Evolutionary conservation across 2,113 vertebrate species (phyloP), one percentile per base, ranked within the genome.

Genomic region (Burhinus bistriatus): DNA sequence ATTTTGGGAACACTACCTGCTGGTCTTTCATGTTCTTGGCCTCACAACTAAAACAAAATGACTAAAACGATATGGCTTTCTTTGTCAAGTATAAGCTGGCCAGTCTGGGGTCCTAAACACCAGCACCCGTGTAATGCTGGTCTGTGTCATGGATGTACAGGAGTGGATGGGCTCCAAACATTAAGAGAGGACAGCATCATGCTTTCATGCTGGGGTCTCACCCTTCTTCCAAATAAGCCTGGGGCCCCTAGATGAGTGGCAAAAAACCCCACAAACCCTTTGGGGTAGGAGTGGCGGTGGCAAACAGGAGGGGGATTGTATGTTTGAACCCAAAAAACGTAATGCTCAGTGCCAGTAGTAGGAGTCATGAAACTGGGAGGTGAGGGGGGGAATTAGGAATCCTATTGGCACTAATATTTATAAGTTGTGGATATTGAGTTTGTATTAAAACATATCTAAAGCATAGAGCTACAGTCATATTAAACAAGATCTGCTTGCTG

Each of bases 61-160:
- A 88, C 18, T 64, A 16, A 64, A 80, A 85, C 29, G 47, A 45
- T 19, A 9, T 0, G 5, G 20, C 26, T 82, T 82, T n/a, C 40
- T 58, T 26, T 82, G 15, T 42, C 36, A 69, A 38, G 16, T 11
- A 27, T 5, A 36, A 71, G 19, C 62, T 86, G 51, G 14, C 26
- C 34, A 21, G 44, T 36, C 36, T 72, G 54, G 38, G 21, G 32
- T 57, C 44, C 18, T 86, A 11, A 79, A 44, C 3, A 3, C 12
- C 45, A 88, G 51, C 40, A 57, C 30, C 13, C 13, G 38, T 9
- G 7, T 57, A 42, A 25, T 25, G 30, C 23, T 69, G 49, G 25
- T 9, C 36, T 83, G 38, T 6, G 6, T 36, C 8, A 11, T 9
- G 83, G 26, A 2, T 17, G 5, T 3, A 14, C 0, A 0, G 6